These are phyloP conservation scores for Ophiothrix spiculata DNA, from an alignment of 35 echinoderm and acorn worm species.

Conservation along the genomic window DNA sequence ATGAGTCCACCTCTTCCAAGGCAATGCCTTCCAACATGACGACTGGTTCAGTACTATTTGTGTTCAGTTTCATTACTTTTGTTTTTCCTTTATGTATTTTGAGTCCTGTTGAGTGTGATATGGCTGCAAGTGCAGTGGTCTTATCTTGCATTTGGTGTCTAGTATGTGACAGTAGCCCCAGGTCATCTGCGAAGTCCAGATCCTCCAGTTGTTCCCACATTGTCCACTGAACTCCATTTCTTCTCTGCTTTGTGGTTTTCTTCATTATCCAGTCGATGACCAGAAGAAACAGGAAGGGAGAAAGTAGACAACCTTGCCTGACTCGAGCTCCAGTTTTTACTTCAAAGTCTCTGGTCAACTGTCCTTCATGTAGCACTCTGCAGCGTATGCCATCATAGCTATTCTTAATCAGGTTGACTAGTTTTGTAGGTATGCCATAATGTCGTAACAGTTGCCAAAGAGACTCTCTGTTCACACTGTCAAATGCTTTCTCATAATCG, in stretches of 20 bases:
- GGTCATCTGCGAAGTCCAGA: background rate
- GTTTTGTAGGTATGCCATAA: background rate
- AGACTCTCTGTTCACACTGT: constrained; percentile 8
- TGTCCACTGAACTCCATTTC: constrained; percentile 14
- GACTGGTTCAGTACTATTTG: no score
- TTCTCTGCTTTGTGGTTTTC: background rate
- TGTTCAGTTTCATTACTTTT: no score
- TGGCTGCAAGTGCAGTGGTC: constrained; percentile 23
- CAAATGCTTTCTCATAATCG: background rate
- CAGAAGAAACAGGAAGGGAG: constrained; percentile 23
- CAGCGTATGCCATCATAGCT: background rate
- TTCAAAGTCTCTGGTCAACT: constrained; percentile 15
- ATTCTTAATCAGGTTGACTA: constrained; percentile 14
- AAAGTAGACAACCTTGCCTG: constrained; percentile 28
- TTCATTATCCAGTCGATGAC: background rate
- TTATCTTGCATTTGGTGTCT: constrained; percentile 3
- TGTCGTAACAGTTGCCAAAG: constrained; percentile 11
- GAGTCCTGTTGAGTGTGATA: no score
- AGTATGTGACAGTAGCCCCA: constrained; percentile 4
- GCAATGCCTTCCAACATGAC: no score
- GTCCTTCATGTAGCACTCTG: constrained; percentile 10
- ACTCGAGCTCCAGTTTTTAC: constrained; percentile 20
- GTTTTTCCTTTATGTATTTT: no score
- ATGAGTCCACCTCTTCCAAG: no score
- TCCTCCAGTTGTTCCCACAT: background rate